Conservation (phyloP, 2,888 invertebrate species). For the Cacoxenus indagator region DNA sequence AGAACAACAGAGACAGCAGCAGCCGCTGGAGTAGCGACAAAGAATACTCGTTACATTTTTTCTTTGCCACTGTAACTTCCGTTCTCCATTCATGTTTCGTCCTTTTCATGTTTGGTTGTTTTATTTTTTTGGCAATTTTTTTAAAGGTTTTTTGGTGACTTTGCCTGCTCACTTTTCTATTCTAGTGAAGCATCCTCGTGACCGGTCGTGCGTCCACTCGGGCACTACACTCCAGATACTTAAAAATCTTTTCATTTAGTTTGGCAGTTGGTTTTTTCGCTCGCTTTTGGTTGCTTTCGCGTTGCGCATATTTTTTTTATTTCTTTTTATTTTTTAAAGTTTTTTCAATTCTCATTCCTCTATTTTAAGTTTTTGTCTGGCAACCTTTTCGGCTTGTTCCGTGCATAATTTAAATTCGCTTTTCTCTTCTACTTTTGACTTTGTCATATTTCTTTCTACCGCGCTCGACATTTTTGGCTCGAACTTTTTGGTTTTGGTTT, state of each 20-base stretch:
- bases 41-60: neutral
- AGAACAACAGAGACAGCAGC: neutral
- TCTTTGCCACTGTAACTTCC: conserved; percentile 15
- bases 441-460: neutral
- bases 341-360: neutral
- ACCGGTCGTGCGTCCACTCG: neutral
- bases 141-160: neutral
- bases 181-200: conserved; percentile 12
- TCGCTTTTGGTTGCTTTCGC: conserved; percentile 11
- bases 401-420: conserved; percentile 46
- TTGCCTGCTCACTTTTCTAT: conserved; percentile 1
- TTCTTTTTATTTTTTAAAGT: too few species aligned
- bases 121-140: conserved; percentile 31
- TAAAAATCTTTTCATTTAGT: conserved; percentile 21
- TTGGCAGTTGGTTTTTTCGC: neutral
- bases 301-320: neutral
- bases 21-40: too few species aligned
- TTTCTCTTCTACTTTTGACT: conserved; percentile 26
- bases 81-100: neutral
- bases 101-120: conserved; percentile 20
- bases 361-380: conserved; percentile 15
- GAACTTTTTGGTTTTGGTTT: neutral
- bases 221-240: conserved; percentile 1
- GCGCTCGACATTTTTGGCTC: conserved; percentile 37
- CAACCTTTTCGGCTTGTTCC: conserved; percentile 35